Evolutionary conservation across 2,888 invertebrate genomes (phyloP).

Genomic region (Spisula solida): DNA sequence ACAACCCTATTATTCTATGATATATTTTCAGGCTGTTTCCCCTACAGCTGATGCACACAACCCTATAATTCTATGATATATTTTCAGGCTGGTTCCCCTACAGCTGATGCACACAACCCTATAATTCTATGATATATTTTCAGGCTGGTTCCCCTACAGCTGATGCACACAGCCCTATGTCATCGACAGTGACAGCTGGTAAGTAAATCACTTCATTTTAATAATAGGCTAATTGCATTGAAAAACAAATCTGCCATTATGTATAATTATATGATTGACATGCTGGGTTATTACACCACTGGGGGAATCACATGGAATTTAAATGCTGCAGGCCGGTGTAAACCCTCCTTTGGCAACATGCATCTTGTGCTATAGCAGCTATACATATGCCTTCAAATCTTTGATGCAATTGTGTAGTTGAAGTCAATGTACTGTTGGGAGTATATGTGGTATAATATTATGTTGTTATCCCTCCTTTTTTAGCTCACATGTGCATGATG

Average conservation of each 20-base stretch:
- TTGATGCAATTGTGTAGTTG: too few species aligned
- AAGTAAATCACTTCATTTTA: constrained; percentile 23
- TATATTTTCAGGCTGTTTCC: constrained; percentile 64
- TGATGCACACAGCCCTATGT: constrained; percentile 68
- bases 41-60: constrained; percentile 65
- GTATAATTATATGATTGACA: background rate
- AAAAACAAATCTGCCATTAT: background rate
- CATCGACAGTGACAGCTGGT: constrained; percentile 67
- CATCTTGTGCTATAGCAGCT: too few species aligned
- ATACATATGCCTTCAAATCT: too few species aligned
- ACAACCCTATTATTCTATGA: constrained; percentile 70
- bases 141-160: constrained; percentile 67
- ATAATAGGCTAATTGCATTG: background rate
- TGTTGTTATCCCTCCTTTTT: too few species aligned
- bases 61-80: constrained; percentile 58
- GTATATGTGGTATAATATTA: too few species aligned
- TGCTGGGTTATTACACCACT: too few species aligned
- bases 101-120: constrained; percentile 67
- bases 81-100: constrained; percentile 67
- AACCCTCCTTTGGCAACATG: too few species aligned
- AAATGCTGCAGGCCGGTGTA: too few species aligned
- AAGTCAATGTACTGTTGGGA: too few species aligned
- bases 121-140: constrained; percentile 39
- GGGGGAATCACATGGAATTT: too few species aligned
- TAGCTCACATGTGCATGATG: too few species aligned